Evolutionary conservation across 1,140 invertebrate species (phyloP).

Genomic region (Cylas formicarius): DNA sequence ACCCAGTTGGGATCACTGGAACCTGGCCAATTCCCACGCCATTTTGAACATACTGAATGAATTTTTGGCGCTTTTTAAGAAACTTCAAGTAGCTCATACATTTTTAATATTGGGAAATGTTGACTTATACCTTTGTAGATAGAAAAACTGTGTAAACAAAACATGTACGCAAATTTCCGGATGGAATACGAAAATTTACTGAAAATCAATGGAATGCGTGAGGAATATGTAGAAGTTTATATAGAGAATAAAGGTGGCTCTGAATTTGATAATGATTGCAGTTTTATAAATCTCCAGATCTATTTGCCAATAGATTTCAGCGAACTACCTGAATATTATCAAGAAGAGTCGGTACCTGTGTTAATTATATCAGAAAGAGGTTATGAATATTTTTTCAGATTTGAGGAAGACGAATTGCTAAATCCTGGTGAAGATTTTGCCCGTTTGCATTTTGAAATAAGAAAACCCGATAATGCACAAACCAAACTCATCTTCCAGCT

Average conservation of each 20-base stretch:
- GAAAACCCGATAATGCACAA: constrained; percentile 28
- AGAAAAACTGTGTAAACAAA: constrained; percentile 29
- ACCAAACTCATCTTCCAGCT: constrained; percentile 30
- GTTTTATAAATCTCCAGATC: constrained; percentile 35
- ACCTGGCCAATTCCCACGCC: constrained; percentile 35
- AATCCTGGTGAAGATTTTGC: constrained; percentile 35
- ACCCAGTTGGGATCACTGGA: constrained; percentile 36
- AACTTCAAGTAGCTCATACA: constrained; percentile 30
- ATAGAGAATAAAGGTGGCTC: constrained; percentile 27
- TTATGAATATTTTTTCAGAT: constrained; percentile 2
- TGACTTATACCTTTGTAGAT: constrained; percentile 25
- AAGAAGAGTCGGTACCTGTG: constrained; percentile 21
- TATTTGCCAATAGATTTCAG: constrained; percentile 33
- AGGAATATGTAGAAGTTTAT: constrained; percentile 37
- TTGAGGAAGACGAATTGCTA: not conserved
- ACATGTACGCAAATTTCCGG: constrained; percentile 28
- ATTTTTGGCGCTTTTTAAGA: constrained; percentile 37
- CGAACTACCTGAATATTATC: constrained; percentile 32
- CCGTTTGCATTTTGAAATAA: constrained; percentile 29
- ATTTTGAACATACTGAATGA: constrained; percentile 34
- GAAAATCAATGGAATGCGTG: constrained; percentile 21
- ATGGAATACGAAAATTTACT: constrained; percentile 31
- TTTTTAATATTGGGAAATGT: constrained; percentile 1
- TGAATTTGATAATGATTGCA: constrained; percentile 5
- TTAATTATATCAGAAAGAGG: not conserved